A percentile compares a stretch with the other conserved stretches of the same genome.
phyloP scores from a whole-genome alignment of 64 coral and sea anemone genomes.

The Trachythela sp. region DNA sequence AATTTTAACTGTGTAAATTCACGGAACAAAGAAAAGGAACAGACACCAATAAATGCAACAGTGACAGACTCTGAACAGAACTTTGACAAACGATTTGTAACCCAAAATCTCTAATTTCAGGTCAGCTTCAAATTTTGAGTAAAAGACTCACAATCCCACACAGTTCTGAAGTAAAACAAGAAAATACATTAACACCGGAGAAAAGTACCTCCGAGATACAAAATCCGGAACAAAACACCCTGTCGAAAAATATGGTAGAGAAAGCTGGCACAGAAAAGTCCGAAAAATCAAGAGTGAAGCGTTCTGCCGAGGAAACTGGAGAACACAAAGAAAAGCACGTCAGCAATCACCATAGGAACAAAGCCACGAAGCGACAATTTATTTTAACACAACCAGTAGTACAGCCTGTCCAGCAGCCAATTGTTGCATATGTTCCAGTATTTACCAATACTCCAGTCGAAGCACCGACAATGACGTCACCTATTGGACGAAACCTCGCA shows the following conservation, averaged over 20 bases:
- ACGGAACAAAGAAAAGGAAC: background rate
- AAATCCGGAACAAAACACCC: too few species aligned
- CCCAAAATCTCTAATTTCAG: background rate
- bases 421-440: conserved; percentile 2
- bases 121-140: background rate
- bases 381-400: background rate
- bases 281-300: background rate
- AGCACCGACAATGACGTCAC: background rate
- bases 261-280: too few species aligned
- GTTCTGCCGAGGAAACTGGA: background rate
- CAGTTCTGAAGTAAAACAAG: background rate
- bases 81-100: background rate
- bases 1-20: too few species aligned
- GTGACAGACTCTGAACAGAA: background rate
- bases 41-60: background rate
- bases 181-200: background rate
- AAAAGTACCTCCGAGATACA: background rate
- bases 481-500: background rate
- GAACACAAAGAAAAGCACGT: background rate
- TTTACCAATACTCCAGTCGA: background rate
- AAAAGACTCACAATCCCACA: background rate
- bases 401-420: background rate
- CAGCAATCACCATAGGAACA: background rate
- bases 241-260: too few species aligned
- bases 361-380: background rate